phyloP scores from a whole-genome alignment of 2,797 vertebrate genomes.

The Myotis myotis region DNA sequence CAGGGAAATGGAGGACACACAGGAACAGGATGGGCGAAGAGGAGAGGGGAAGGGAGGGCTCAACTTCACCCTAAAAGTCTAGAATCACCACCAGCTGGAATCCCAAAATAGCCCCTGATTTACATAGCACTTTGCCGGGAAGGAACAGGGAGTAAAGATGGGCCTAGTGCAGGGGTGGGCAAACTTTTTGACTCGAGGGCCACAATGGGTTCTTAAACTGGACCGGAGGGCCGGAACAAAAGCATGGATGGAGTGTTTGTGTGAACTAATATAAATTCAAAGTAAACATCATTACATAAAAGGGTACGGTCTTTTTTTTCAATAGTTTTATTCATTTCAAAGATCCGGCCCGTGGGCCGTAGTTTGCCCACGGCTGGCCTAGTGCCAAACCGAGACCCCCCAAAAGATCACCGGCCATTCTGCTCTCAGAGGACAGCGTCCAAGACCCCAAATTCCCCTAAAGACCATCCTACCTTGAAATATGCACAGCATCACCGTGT shows the following conservation, averaged over 20 bases:
- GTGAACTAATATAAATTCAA: too few relatives aligned
- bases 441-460: background rate
- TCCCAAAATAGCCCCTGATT: slow-evolving; percentile 52
- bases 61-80: slow-evolving; percentile 41
- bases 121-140: slow-evolving; percentile 23
- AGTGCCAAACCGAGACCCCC: background rate
- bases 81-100: slow-evolving; percentile 25
- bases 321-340: too few relatives aligned
- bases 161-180: background rate
- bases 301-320: too few relatives aligned
- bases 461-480: background rate
- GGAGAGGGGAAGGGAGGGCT: background rate
- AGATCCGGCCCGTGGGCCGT: too few relatives aligned
- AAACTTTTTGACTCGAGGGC: too few relatives aligned
- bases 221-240: too few relatives aligned
- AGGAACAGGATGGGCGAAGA: background rate
- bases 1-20: background rate
- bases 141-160: background rate
- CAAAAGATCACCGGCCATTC: background rate
- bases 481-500: accelerated
- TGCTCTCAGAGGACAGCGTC: background rate
- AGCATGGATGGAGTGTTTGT: too few relatives aligned
- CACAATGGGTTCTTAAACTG: too few relatives aligned
- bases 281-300: too few relatives aligned
- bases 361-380: background rate